phyloP scores from a whole-genome alignment of 2,888 invertebrate genomes.

The Pachycephus smyrnensis region DNA sequence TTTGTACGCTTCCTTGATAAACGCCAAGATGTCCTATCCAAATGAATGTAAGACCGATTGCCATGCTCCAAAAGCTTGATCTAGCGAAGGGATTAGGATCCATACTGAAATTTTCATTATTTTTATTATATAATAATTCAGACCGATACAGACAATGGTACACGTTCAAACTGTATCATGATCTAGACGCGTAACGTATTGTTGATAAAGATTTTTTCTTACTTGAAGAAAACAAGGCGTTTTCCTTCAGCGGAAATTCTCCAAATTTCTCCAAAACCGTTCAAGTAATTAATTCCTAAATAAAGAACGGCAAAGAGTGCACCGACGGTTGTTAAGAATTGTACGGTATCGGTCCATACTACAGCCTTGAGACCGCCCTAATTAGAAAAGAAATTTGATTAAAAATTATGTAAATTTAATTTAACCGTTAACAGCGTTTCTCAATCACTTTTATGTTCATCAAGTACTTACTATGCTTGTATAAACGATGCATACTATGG shows the following conservation, averaged over 20 bases:
- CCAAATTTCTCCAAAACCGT: slow-evolving; percentile 73
- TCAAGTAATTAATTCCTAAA: slow-evolving; percentile 70
- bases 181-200: not conserved
- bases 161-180: not conserved
- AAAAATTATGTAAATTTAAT: slow-evolving; percentile 8
- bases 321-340: slow-evolving; percentile 72
- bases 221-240: slow-evolving; percentile 75
- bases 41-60: slow-evolving; percentile 71
- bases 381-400: slow-evolving; percentile 12
- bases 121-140: not conserved
- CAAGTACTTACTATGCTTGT: slow-evolving; percentile 73
- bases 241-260: slow-evolving; percentile 70
- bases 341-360: slow-evolving; percentile 74
- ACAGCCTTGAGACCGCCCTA: slow-evolving; percentile 75
- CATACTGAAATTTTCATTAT: slow-evolving; percentile 65
- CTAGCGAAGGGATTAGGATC: slow-evolving; percentile 72
- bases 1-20: slow-evolving; percentile 73
- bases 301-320: slow-evolving; percentile 71
- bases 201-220: slow-evolving; percentile 47
- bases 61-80: slow-evolving; percentile 73
- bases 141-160: not conserved
- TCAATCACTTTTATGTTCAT: not conserved
- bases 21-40: slow-evolving; percentile 72
- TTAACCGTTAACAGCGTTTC: not conserved
- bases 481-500: slow-evolving; percentile 79